phyloP scores from a whole-genome alignment of 2,797 vertebrate species.

The Molossus molossus region DNA sequence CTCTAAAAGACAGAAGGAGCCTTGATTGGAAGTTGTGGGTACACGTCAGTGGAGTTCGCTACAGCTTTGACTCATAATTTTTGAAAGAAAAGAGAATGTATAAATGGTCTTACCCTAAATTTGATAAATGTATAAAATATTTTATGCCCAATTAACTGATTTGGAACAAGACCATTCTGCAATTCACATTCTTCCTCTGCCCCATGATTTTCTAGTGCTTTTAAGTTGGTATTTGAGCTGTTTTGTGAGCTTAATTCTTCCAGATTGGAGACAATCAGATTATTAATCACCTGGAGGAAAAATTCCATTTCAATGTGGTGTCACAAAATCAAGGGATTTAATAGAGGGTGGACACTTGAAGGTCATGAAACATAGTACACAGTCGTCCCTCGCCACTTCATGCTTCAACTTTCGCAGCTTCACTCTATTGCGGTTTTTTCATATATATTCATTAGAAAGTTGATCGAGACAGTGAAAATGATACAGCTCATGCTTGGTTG shows the following conservation, averaged over 20 bases:
- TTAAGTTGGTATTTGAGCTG: not conserved
- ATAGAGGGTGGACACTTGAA: not conserved
- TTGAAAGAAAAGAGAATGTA: not conserved
- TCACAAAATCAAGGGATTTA: slow-evolving; percentile 24
- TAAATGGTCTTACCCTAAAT: not conserved
- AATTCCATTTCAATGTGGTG: not conserved
- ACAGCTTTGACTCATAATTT: not conserved
- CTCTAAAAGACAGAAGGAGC: not conserved
- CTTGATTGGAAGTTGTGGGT: not conserved
- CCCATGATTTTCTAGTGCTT: not conserved
- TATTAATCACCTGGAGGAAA: slow-evolving; percentile 37
- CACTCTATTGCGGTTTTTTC: too few species aligned
- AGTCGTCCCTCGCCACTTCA: too few species aligned
- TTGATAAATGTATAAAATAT: not conserved
- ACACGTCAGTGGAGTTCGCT: not conserved
- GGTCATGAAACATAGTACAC: not conserved
- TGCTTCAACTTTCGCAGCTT: too few species aligned
- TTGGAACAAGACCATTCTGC: not conserved
- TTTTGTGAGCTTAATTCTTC: slow-evolving; percentile 51
- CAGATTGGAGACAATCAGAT: slow-evolving; percentile 21
- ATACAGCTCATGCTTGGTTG: too few species aligned
- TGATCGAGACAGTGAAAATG: too few species aligned
- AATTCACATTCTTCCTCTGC: not conserved
- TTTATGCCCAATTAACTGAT: slow-evolving; percentile 42
- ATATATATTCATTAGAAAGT: too few species aligned